These are phyloP conservation scores for Cebus imitator DNA, from an alignment of 2,113 vertebrate genomes.

Conservation along the genomic window DNA sequence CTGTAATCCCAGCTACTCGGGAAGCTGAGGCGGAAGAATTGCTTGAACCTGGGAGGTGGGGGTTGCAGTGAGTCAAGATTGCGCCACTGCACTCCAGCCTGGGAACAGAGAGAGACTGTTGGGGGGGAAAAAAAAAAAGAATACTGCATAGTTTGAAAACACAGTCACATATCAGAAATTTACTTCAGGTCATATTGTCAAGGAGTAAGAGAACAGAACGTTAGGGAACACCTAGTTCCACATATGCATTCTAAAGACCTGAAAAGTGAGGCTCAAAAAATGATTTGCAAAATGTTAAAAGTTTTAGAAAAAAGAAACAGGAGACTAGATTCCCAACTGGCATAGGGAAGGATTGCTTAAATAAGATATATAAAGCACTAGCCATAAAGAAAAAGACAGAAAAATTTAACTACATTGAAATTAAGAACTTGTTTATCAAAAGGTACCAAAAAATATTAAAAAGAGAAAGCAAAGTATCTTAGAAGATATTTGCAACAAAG, in stretches of 20 bases:
- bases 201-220: neutral
- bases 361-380: neutral
- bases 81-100: too few species aligned
- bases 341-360: neutral
- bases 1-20: too few species aligned
- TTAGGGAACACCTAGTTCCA: neutral
- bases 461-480: neutral
- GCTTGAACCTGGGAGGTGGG: too few species aligned
- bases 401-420: constrained; percentile 27
- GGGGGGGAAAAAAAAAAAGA: neutral
- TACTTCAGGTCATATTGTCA: constrained; percentile 10
- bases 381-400: neutral
- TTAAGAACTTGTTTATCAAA: constrained; percentile 26
- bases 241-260: constrained; percentile 19
- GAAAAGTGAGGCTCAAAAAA: constrained; percentile 35
- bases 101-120: too few species aligned
- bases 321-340: neutral
- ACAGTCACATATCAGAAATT: neutral
- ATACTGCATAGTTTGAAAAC: constrained; percentile 20
- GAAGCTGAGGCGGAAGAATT: too few species aligned
- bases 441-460: neutral
- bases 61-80: too few species aligned
- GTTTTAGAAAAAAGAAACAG: neutral
- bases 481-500: neutral
- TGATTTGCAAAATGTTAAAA: constrained; percentile 28